These are phyloP conservation scores for Luehdorfia chinensis DNA, from an alignment of 1,140 invertebrate genomes.

Conservation along the genomic window DNA sequence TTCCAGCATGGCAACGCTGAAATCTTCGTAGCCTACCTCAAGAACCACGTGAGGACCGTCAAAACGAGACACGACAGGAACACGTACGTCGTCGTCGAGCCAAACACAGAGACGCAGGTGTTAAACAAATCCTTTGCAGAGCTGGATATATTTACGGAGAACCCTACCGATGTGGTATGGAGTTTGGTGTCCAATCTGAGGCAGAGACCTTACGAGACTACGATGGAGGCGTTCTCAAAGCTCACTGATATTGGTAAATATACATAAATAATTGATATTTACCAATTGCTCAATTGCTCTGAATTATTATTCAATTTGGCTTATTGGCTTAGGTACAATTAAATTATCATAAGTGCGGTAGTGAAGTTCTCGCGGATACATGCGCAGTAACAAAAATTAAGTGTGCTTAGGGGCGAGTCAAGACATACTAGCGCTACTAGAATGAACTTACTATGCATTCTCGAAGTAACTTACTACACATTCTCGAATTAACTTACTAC, in stretches of 20 bases:
- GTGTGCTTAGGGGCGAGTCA: no score
- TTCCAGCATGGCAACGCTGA: slow-evolving; percentile 92
- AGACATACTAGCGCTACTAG: no score
- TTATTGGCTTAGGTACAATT: no score
- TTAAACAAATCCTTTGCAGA: slow-evolving; percentile 91
- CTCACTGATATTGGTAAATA: slow-evolving; percentile 83
- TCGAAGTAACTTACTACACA: no score
- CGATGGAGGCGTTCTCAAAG: slow-evolving; percentile 90
- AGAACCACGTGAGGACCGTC: slow-evolving; percentile 78
- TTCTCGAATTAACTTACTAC: no score
- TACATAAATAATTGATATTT: no score
- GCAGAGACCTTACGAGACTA: slow-evolving; percentile 87
- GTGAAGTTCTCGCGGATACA: no score
- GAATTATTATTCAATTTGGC: no score
- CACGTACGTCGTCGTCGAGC: slow-evolving; percentile 82
- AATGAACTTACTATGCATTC: no score
- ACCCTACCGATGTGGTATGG: slow-evolving; percentile 82
- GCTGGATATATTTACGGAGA: slow-evolving; percentile 87
- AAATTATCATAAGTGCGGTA: no score
- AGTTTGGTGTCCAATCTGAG: slow-evolving; percentile 84
- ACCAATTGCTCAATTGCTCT: no score
- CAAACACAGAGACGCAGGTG: slow-evolving; percentile 81
- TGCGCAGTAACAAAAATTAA: no score
- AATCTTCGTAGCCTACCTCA: slow-evolving; percentile 83
- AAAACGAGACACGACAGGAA: slow-evolving; percentile 85